Base-by-base conservation (phyloP, 2,888 invertebrate genomes). In the Netelia fuscicornis region DNA sequence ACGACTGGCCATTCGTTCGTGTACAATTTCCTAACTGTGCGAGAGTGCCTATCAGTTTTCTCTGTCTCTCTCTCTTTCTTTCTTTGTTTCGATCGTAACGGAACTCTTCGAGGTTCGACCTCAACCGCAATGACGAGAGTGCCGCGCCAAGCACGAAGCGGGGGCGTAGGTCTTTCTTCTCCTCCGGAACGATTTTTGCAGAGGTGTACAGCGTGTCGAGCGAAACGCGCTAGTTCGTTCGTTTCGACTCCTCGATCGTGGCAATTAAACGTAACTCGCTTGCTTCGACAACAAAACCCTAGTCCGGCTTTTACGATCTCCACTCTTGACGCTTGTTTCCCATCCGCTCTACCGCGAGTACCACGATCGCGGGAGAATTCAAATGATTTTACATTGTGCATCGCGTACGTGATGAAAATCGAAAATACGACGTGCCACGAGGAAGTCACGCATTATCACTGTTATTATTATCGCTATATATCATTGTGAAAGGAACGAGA, bases 81-180 rank as follows among this genome's bases (percentile, higher is more conserved):
- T 54, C 54, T 54, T 17, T 54, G 13, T 52, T 52, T 54, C 54
- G 60, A 44, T 70, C 75, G 75, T 81, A 85, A 85, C 85, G 82
- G 78, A 85, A 85, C 85, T 79, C 78, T 75, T 82, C 81, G 75
- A 79, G 71, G 82, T 81, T 9, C 81, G 85, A 68, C 81, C 78
- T 85, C 85, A 85, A 85, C 81, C 85, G 85, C 85, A 79, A 85
- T 85, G 81, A 85, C 81, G 85, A 85, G 81, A 81, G 68, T 37
- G 64, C 30, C 56, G 9, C 30, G 75, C 44, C 64, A 67, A 75
- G 75, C 75, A 5, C 70, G 60, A 25, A 25, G 72, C 85, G 78
- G 78, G 85, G 82, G 85, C 82, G 78, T 64, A 23, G 65, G 9
- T 25, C 13, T 62, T 56, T 44, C 44, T 56, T 65, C 70, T 42